These are phyloP conservation scores for Magallana nippona DNA, from an alignment of 2,888 invertebrate species.

Conservation along the genomic window DNA sequence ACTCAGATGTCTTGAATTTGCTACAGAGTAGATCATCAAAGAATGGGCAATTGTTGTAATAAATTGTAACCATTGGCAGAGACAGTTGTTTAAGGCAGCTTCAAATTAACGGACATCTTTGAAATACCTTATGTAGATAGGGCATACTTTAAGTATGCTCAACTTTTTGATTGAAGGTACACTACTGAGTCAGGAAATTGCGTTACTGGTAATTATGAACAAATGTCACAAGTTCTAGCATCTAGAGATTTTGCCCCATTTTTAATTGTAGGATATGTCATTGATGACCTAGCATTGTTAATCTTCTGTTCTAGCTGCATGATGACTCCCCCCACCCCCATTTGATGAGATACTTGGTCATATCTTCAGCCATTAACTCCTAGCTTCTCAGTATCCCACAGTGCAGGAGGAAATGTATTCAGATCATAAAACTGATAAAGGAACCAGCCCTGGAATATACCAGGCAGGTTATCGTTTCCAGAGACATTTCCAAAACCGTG, in stretches of 20 bases:
- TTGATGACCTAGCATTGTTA: no score
- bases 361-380: neutral
- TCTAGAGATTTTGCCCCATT: no score
- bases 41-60: neutral
- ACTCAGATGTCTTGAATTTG: neutral
- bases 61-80: neutral
- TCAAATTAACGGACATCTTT: neutral
- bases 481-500: no score
- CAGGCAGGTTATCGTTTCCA: no score
- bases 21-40: neutral
- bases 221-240: no score
- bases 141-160: no score
- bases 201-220: no score
- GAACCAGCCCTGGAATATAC: neutral
- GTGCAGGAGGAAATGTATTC: neutral
- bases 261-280: no score
- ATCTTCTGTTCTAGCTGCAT: no score
- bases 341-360: conserved; percentile 11
- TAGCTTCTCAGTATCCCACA: neutral
- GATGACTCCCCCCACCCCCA: neutral
- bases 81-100: conserved; percentile 16
- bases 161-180: no score
- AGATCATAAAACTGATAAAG: conserved; percentile 1
- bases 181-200: no score
- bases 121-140: neutral